Conservation (phyloP, 1,140 invertebrate species). For the Zaprionus davidi region DNA sequence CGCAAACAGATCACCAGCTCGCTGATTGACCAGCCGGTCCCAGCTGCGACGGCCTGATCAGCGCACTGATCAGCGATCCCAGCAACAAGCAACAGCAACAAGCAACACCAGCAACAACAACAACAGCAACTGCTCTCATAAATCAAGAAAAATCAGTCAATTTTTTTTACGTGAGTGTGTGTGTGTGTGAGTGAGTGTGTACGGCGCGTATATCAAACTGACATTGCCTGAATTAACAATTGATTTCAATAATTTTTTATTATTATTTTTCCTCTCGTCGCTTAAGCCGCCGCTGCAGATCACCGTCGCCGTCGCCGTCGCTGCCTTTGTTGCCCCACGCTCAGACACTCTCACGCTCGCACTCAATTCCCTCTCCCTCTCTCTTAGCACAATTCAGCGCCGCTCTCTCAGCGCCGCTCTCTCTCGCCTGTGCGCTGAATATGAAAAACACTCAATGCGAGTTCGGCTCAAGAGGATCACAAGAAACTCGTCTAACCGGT, state of each 20-base stretch:
- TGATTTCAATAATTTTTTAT: conserved; percentile 83
- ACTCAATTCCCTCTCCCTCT: background rate
- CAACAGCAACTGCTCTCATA: conserved; percentile 64
- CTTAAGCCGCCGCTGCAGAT: conserved; percentile 50
- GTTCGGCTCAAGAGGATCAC: conserved; percentile 35
- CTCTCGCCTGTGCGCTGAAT: conserved; percentile 54
- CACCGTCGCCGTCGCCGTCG: conserved; percentile 25
- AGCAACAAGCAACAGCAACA: conserved; percentile 20
- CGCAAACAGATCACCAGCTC: conserved; percentile 14
- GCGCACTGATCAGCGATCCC: conserved; percentile 30
- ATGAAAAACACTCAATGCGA: conserved; percentile 60
- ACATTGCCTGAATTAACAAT: conserved; percentile 82
- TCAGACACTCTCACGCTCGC: conserved; percentile 33
- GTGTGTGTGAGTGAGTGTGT: conserved; percentile 23
- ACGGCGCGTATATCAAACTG: conserved; percentile 69
- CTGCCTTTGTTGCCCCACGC: conserved; percentile 33
- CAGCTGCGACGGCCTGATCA: conserved; percentile 30
- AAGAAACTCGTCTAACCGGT: conserved; percentile 77
- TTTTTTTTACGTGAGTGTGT: conserved; percentile 60
- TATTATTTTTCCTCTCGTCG: conserved; percentile 71
- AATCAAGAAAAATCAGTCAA: conserved; percentile 82
- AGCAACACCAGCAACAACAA: conserved; percentile 7
- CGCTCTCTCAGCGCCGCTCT: conserved; percentile 8
- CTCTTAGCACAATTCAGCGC: conserved; percentile 22
- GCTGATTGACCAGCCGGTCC: conserved; percentile 47